Evolutionary conservation across 2,113 vertebrate species (phyloP).

Genomic region (Prunella himalayana): DNA sequence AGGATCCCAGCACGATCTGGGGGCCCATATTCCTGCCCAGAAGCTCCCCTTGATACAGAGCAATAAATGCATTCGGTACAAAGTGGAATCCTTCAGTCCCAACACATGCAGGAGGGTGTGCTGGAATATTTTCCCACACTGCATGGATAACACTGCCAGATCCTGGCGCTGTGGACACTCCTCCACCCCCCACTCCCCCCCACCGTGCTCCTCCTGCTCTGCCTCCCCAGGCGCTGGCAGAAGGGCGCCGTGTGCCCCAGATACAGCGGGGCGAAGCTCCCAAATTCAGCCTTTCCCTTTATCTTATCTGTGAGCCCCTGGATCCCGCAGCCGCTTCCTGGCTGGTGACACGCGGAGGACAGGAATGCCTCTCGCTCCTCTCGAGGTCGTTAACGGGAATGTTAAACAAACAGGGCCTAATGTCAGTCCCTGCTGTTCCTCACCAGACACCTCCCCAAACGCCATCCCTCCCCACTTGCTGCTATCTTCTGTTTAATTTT

Average conservation of each 20-base stretch:
- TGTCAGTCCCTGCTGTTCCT: conserved; percentile 54
- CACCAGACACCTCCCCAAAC: conserved; percentile 48
- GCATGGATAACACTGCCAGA: rapidly evolving
- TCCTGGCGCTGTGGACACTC: not conserved
- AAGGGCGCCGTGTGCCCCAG: not conserved
- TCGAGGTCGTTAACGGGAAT: conserved; percentile 29
- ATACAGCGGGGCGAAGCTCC: not conserved
- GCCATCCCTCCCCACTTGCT: not conserved
- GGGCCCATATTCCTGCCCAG: not conserved
- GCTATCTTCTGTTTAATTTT: conserved; percentile 50
- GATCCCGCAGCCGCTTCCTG: conserved; percentile 45
- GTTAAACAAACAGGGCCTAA: conserved; percentile 51
- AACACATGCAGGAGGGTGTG: rapidly evolving
- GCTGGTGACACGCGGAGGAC: conserved; percentile 8
- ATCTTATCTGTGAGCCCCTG: conserved; percentile 41
- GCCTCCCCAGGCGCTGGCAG: not conserved
- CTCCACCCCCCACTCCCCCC: not conserved
- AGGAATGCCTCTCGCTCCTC: conserved; percentile 45
- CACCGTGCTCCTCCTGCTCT: rapidly evolving
- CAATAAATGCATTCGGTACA: rapidly evolving
- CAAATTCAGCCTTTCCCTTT: conserved; percentile 31
- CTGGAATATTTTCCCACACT: not conserved
- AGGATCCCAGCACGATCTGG: not conserved
- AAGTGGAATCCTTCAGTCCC: not conserved
- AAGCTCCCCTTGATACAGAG: not conserved